Conservation (phyloP, 2,888 invertebrate species). For the Pogonocherus hispidulus region DNA sequence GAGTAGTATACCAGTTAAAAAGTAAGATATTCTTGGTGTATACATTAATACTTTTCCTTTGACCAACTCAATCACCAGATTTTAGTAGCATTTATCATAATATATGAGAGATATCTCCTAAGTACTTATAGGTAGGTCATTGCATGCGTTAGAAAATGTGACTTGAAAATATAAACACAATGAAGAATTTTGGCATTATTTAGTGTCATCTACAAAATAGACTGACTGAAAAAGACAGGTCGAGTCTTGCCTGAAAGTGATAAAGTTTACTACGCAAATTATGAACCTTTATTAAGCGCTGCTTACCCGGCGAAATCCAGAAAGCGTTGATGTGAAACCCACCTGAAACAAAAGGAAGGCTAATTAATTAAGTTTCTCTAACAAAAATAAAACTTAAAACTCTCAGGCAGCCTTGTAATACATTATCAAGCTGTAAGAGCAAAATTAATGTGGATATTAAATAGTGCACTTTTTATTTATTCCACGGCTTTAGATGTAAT, state of each 20-base stretch:
- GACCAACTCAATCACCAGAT: too few relatives aligned
- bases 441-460: conserved; percentile 19
- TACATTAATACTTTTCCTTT: too few relatives aligned
- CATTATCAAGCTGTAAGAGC: conserved; percentile 10
- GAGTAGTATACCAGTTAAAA: too few relatives aligned
- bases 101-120: too few relatives aligned
- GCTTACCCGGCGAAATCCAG: conserved; percentile 29
- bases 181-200: too few relatives aligned
- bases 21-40: too few relatives aligned
- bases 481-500: neutral
- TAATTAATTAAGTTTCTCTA: conserved; percentile 33
- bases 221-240: neutral
- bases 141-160: too few relatives aligned
- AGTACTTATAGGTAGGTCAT: too few relatives aligned
- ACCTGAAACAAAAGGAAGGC: conserved; percentile 34
- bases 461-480: neutral
- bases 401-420: conserved; percentile 1
- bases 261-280: conserved; percentile 13
- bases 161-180: too few relatives aligned
- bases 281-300: conserved; percentile 25
- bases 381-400: conserved; percentile 29
- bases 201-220: too few relatives aligned
- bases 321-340: conserved; percentile 29
- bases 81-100: too few relatives aligned
- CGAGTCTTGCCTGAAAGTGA: neutral